phyloP scores from a whole-genome alignment of 2,113 vertebrate genomes.

The Hypanus sabinus region DNA sequence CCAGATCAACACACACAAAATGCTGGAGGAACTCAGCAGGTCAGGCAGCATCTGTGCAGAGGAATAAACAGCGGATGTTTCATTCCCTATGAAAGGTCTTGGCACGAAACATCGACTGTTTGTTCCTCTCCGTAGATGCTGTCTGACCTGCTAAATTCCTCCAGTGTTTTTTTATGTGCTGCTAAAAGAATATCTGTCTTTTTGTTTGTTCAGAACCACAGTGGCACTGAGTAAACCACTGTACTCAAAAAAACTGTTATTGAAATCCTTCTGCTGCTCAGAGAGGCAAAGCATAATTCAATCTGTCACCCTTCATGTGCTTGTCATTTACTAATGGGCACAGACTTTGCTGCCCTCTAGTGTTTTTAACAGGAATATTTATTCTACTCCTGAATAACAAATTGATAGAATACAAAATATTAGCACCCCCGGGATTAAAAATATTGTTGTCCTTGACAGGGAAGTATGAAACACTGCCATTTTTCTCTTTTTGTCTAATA shows the following conservation, averaged over 20 bases:
- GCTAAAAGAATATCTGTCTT: neutral
- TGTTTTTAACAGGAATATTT: neutral
- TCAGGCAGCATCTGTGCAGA: no score
- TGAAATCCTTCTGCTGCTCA: neutral
- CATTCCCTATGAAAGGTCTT: no score
- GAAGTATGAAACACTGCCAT: neutral
- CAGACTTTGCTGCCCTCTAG: conserved; percentile 34
- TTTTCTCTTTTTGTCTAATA: neutral
- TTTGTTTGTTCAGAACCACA: neutral
- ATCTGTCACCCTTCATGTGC: neutral
- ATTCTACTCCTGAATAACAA: neutral
- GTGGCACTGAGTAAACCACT: neutral
- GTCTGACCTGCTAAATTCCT: no score
- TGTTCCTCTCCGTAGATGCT: no score
- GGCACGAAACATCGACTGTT: no score
- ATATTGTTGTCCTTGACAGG: neutral
- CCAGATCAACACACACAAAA: no score
- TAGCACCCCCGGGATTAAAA: neutral
- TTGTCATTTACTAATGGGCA: neutral
- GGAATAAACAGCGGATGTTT: no score
- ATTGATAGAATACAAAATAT: neutral
- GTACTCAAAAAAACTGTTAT: conserved; percentile 4
- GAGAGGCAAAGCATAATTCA: neutral
- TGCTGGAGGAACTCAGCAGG: no score
- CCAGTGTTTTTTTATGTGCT: no score